Evolutionary conservation across 2,888 invertebrate genomes (phyloP), one percentile per base, ranked within the genome.

Genomic region (Theodoxus fluviatilis): DNA sequence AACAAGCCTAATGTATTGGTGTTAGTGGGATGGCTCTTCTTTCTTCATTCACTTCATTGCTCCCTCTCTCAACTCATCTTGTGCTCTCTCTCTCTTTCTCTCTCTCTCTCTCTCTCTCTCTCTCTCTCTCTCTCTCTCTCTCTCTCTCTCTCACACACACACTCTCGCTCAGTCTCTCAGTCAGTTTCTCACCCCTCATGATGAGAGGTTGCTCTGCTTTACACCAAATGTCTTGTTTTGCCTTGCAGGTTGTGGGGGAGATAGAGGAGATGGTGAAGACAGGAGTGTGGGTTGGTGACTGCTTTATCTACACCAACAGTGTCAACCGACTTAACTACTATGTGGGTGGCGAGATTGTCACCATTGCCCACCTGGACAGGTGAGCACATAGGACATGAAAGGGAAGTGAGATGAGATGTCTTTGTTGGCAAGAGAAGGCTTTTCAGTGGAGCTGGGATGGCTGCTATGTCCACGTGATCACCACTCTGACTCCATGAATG

Each of bases 341-440:
- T 85, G 99, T 99, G 25, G 99, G 99, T 37, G 99, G 99, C 25
- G 99, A 99, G 89, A 94, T 99, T 74, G 98, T 99, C 1, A 99
- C 98, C 0, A 93, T 99, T 74, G 95, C 98, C 0, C 99, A 99
- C 88, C 90, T 98, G 73, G 99, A 99, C 87, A 92, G 90, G 89
- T 89, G 75, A 73, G 78, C 37, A 0, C 1, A 12, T 28, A 47
- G 4, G 12, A 0, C 12, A 35, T 43, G 38, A 3, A n/a, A n/a
- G n/a, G n/a, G n/a, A n/a, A n/a, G n/a, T n/a, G n/a, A n/a, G n/a
- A n/a, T n/a, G n/a, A n/a, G n/a, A n/a, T n/a, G n/a, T n/a, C n/a
- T n/a, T n/a, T n/a, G n/a, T n/a, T n/a, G n/a, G n/a, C n/a, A n/a
- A n/a, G n/a, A n/a, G n/a, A n/a, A n/a, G n/a, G n/a, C n/a, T n/a